Evolutionary conservation across 2,888 invertebrate species (phyloP), one percentile per base, ranked within the genome.

Genomic region (Pterobdella sp.): DNA sequence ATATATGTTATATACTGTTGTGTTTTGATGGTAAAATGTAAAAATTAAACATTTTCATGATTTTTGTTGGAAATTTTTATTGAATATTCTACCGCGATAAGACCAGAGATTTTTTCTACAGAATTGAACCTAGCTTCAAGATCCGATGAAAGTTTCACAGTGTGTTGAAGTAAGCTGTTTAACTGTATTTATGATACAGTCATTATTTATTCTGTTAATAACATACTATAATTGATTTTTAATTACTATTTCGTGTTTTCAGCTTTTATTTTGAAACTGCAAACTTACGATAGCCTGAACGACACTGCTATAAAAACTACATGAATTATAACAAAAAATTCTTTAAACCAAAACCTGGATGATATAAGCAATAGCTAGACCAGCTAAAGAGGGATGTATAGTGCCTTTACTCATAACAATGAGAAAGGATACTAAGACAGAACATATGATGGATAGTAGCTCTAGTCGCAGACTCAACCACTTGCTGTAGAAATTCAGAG

Each of bases 351-450:
- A 32, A 78, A 86, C 86, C 81, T 85, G 85, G 10, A 87, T 83
- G 34, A 88, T 85, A 77, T 88, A 88, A 0, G 87, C 84, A 76
- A 89, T 81, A 0, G 88, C 88, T 74, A 89, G 84, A 4, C 88
- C 89, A 31, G 88, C 88, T 73, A 87, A 83, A 0, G 88, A 86
- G 0, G 88, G 86, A 1, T 78, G 68, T 10, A 79, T 78, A 1
- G 75, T 7, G 10, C 77, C 78, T 69, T 79, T 80, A 0, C 87
- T 80, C 10, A 84, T 77, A 35, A 88, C 84, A 18, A 87, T 84
- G 31, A 87, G 81, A n/a, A 86, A 77, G 2, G 86, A 85, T 4
- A 86, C 86, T 10, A 84, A 79, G 34, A 84, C 82, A 0, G 85
- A 84, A 32, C 86, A 83, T 63, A 82, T 77, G 0, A 82, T 81